Evolutionary conservation across 2,888 invertebrate genomes (phyloP).

Genomic region (Amphipoea oculea): DNA sequence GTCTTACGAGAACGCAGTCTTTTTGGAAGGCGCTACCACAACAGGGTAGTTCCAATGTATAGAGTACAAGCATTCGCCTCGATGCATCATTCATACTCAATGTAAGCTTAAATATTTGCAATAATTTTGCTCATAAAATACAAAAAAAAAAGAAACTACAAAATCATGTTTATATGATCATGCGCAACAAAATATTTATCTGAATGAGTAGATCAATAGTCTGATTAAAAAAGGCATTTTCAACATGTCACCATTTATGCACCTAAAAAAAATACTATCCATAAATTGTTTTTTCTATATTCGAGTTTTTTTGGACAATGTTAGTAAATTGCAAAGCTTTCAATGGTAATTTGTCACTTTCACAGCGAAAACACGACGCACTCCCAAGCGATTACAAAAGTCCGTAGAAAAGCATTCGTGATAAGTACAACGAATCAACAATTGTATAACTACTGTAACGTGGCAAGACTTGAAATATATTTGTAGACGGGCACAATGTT

Average conservation of each 20-base stretch:
- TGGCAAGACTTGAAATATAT: constrained; percentile 77
- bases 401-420: constrained; percentile 40
- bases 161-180: too few species aligned
- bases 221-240: neutral
- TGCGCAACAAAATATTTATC: neutral
- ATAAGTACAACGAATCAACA: constrained; percentile 77
- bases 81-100: neutral
- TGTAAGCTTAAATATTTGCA: constrained; percentile 1
- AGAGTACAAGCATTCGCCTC: constrained; percentile 1
- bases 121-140: neutral
- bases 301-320: neutral
- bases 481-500: constrained; percentile 7
- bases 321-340: neutral
- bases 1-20: constrained; percentile 53
- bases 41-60: constrained; percentile 13
- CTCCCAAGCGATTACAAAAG: constrained; percentile 40
- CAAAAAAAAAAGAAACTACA: neutral
- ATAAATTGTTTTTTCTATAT: neutral
- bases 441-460: constrained; percentile 77
- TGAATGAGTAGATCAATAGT: neutral
- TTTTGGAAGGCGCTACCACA: constrained; percentile 65
- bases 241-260: neutral
- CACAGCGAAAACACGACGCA: neutral
- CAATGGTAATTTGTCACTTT: constrained; percentile 9
- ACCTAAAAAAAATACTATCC: neutral